Conservation (phyloP, 2,888 invertebrate species). For the Villa cingulata region DNA sequence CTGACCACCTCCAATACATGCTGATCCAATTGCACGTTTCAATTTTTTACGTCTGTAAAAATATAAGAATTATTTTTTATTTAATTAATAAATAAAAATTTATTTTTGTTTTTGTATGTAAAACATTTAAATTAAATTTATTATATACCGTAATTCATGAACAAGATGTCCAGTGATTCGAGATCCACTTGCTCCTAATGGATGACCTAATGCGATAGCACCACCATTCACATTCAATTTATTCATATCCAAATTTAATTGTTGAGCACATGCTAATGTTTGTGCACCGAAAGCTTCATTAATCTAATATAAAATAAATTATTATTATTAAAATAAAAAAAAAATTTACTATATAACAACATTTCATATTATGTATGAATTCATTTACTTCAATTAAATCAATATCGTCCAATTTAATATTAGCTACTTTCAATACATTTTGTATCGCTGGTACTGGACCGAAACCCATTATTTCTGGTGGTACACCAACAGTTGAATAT, state of each 20-base stretch:
- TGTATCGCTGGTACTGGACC: slow-evolving; percentile 92
- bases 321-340: neutral
- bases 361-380: neutral
- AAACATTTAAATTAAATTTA: neutral
- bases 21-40: slow-evolving; percentile 84
- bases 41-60: slow-evolving; percentile 62
- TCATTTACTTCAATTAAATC: slow-evolving; percentile 75
- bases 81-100: slow-evolving; percentile 1
- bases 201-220: slow-evolving; percentile 94
- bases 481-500: slow-evolving; percentile 88
- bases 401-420: slow-evolving; percentile 68
- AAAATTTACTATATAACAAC: neutral
- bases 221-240: slow-evolving; percentile 93
- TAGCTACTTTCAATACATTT: slow-evolving; percentile 65
- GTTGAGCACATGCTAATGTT: slow-evolving; percentile 81
- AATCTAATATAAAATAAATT: slow-evolving; percentile 46
- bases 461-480: slow-evolving; percentile 96
- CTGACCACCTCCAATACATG: slow-evolving; percentile 98
- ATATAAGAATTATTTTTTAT: slow-evolving; percentile 8
- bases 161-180: slow-evolving; percentile 84
- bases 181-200: slow-evolving; percentile 86
- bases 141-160: slow-evolving; percentile 69
- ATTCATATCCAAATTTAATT: slow-evolving; percentile 68
- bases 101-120: too few species aligned
- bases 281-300: slow-evolving; percentile 98